Percentiles rank a stretch among this genome's conserved stretches.
Evolutionary conservation across 2,888 invertebrate species (phyloP).

Genomic region (Luffia ferchaultella): DNA sequence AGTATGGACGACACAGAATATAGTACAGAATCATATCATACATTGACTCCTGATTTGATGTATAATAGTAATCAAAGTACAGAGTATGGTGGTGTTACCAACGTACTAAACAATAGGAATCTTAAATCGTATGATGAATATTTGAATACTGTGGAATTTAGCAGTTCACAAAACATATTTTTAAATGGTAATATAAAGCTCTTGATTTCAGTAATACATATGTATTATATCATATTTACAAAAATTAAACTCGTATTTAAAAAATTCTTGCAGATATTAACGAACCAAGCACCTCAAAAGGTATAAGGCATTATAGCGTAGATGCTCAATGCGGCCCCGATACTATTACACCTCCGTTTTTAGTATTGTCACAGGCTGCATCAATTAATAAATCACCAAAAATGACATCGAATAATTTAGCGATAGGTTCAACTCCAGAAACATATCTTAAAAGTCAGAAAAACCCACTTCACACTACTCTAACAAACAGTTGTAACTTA

Average conservation of each 20-base stretch:
- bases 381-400: neutral
- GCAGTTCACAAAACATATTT: neutral
- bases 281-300: constrained; percentile 58
- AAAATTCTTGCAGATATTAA: constrained; percentile 37
- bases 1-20: too few species aligned
- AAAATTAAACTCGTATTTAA: neutral
- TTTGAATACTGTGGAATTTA: neutral
- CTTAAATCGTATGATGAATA: neutral
- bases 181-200: neutral
- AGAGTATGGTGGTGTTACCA: neutral
- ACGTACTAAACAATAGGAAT: neutral
- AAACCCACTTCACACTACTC: neutral
- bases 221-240: neutral
- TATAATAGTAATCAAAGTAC: too few species aligned
- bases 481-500: neutral
- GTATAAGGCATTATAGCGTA: constrained; percentile 34
- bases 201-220: neutral
- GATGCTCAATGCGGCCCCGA: constrained; percentile 55
- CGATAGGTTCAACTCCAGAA: neutral
- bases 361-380: neutral
- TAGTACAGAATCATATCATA: too few species aligned
- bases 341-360: constrained; percentile 2
- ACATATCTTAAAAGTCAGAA: neutral
- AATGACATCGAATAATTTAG: neutral
- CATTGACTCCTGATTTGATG: too few species aligned